These are phyloP conservation scores for Python bivittatus DNA, from an alignment of 2,113 vertebrate species.

Conservation along the genomic window DNA sequence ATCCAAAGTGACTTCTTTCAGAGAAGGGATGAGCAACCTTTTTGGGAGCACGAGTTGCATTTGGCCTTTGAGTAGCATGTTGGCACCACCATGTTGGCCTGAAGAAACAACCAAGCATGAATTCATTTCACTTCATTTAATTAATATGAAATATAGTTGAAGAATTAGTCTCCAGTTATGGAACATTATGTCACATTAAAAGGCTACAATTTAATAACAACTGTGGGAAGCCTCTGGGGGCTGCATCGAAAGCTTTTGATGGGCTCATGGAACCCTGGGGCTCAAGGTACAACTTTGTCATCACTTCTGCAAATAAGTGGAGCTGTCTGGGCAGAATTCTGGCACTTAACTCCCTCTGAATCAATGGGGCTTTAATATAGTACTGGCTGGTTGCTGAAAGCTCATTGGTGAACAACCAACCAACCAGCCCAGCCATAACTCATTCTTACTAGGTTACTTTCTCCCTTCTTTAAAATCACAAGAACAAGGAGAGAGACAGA, in stretches of 20 bases:
- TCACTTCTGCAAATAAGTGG: background rate
- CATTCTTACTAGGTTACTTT: background rate
- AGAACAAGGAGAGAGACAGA: background rate
- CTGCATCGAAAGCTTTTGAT: background rate
- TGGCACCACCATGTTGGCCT: background rate
- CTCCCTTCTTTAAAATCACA: background rate
- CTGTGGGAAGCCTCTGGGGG: background rate
- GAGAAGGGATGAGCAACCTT: background rate
- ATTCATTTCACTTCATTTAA: background rate
- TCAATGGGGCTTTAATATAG: background rate
- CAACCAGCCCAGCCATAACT: background rate
- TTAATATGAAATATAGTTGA: background rate
- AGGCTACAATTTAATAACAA: background rate
- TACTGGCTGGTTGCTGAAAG: background rate
- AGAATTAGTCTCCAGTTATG: background rate
- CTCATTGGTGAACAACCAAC: background rate
- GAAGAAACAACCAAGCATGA: background rate
- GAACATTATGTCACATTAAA: background rate
- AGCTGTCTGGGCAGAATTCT: background rate
- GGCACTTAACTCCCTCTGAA: background rate
- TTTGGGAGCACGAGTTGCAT: background rate
- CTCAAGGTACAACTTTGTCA: background rate
- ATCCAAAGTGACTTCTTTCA: fast-evolving
- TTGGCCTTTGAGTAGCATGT: background rate
- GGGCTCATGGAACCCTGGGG: background rate